Percentiles rank a stretch among this genome's conserved stretches.
Conservation (phyloP, 2,888 invertebrate species). For the Torymus auratus region DNA sequence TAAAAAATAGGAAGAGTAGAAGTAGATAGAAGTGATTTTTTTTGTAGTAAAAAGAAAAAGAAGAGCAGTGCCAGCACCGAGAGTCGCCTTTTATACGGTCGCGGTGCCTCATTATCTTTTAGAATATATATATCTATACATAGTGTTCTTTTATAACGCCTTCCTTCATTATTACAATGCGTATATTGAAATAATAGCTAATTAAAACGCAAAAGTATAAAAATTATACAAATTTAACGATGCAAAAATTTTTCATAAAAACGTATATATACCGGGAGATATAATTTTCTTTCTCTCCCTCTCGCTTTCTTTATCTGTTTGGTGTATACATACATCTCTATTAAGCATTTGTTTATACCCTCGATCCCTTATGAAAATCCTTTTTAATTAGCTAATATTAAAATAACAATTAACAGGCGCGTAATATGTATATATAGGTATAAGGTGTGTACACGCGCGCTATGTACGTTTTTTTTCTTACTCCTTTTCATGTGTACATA, state of each 20-base stretch:
- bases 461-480: not conserved
- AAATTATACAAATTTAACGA: conserved; percentile 7
- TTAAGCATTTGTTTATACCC: conserved; percentile 11
- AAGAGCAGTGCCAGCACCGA: conserved; percentile 52
- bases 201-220: conserved; percentile 38
- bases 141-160: conserved; percentile 16
- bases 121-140: conserved; percentile 38
- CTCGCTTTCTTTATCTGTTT: too few relatives aligned
- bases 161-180: conserved; percentile 3
- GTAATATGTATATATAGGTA: conserved; percentile 22
- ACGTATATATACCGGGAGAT: too few relatives aligned
- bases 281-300: too few relatives aligned
- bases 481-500: conserved; percentile 19
- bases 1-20: conserved; percentile 40
- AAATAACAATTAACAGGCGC: conserved; percentile 53
- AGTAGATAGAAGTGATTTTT: conserved; percentile 12
- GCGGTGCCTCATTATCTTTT: conserved; percentile 36
- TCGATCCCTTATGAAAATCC: conserved; percentile 33
- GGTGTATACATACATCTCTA: conserved; percentile 16
- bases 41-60: conserved; percentile 35
- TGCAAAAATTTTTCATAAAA: too few relatives aligned
- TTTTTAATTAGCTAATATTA: conserved; percentile 53
- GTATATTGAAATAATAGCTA: conserved; percentile 52
- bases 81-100: conserved; percentile 36
- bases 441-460: not conserved